A percentile compares a stretch with the other conserved stretches of the same genome.
Conservation (phyloP, 2,113 vertebrate species). For the Macrotis lagotis region DNA sequence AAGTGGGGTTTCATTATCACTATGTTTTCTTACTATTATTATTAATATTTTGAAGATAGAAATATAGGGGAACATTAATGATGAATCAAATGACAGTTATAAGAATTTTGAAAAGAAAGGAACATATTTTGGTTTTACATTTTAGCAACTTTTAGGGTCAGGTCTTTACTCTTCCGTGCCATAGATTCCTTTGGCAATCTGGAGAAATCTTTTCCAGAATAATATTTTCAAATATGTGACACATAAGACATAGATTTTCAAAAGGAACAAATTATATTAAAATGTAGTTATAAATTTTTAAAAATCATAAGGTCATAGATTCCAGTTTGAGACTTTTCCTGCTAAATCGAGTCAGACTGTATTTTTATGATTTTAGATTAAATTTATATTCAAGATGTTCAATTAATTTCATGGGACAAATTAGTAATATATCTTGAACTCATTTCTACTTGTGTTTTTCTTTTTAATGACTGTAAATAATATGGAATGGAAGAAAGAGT, state of each 20-base stretch:
- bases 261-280: not conserved
- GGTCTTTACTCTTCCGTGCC: not conserved
- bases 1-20: not conserved
- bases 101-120: not conserved
- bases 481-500: not conserved
- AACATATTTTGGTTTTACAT: constrained; percentile 40
- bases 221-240: not conserved
- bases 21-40: not conserved
- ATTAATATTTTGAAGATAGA: not conserved
- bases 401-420: not conserved
- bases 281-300: not conserved
- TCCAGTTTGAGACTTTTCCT: not conserved
- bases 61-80: not conserved
- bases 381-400: not conserved
- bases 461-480: not conserved
- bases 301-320: not conserved
- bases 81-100: not conserved
- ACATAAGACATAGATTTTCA: not conserved
- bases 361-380: not conserved
- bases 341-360: constrained; percentile 19
- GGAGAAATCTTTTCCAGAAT: not conserved
- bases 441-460: not conserved
- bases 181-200: not conserved
- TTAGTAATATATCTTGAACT: not conserved
- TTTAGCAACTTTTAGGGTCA: not conserved